Evolutionary conservation across 2,797 vertebrate species (phyloP).

Genomic region (Gorsachius magnificus): DNA sequence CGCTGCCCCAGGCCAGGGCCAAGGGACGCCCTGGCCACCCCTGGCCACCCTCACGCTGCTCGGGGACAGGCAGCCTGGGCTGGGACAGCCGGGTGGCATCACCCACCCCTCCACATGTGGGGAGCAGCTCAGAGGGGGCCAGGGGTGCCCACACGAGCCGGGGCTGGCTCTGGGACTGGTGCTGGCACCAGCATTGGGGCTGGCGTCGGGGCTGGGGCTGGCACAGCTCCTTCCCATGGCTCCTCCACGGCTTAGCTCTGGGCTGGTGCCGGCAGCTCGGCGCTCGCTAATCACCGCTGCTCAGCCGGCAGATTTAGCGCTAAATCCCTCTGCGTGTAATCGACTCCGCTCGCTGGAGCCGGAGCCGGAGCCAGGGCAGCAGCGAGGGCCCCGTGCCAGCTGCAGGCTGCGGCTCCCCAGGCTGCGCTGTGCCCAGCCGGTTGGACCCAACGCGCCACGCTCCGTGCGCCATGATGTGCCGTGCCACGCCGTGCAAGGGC

Average conservation of each 20-base stretch:
- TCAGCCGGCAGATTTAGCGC: constrained; percentile 32
- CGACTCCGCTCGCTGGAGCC: neutral
- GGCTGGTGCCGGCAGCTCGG: neutral
- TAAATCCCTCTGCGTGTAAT: constrained; percentile 28
- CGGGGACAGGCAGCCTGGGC: neutral
- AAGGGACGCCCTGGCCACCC: too few species aligned
- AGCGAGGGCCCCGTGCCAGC: neutral
- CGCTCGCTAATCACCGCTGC: neutral
- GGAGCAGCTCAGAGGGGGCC: neutral
- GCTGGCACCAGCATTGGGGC: neutral
- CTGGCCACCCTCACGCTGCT: neutral
- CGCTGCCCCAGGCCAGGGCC: accelerated
- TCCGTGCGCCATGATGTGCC: accelerated
- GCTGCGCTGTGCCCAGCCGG: neutral
- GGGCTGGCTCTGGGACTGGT: neutral
- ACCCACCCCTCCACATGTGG: neutral
- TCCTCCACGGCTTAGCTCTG: neutral
- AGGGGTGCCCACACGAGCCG: neutral
- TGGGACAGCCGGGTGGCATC: neutral
- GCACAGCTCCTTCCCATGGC: neutral
- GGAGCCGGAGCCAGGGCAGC: neutral
- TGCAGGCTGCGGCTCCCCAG: neutral
- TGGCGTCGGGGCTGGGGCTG: neutral
- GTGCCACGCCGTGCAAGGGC: neutral
- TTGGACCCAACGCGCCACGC: accelerated